Evolutionary conservation across 2,113 vertebrate genomes (phyloP).

Genomic region (Ibidorhyncha struthersii): DNA sequence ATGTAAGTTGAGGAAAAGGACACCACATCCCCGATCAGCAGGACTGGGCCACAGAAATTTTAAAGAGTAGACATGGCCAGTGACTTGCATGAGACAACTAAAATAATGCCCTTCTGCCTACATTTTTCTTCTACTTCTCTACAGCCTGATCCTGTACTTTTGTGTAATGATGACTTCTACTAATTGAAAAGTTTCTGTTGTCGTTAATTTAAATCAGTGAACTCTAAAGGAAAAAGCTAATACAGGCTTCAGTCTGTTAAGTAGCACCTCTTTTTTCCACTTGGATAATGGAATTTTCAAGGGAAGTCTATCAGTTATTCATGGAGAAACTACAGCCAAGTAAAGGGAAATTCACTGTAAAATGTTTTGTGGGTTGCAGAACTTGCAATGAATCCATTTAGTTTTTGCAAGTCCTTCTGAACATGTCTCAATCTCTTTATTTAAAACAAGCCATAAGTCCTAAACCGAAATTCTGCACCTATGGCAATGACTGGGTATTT

Average conservation of each 20-base stretch:
- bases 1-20: not conserved
- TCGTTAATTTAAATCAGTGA: not conserved
- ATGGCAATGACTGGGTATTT: not conserved
- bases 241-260: not conserved
- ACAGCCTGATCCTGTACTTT: not conserved
- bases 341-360: not conserved
- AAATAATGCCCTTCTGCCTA: not conserved
- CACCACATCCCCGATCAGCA: not conserved
- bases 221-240: not conserved
- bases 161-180: not conserved
- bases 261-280: not conserved
- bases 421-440: not conserved
- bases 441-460: not conserved
- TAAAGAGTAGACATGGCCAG: not conserved
- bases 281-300: not conserved
- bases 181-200: not conserved
- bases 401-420: not conserved
- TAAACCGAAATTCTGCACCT: not conserved
- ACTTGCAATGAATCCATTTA: not conserved
- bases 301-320: not conserved
- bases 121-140: not conserved
- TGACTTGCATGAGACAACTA: not conserved
- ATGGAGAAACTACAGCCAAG: not conserved
- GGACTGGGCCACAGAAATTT: not conserved
- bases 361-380: not conserved